Percentiles rank a stretch among this genome's conserved stretches.
Conservation (phyloP, 2,888 invertebrate genomes). For the Sarcophaga variegata region DNA sequence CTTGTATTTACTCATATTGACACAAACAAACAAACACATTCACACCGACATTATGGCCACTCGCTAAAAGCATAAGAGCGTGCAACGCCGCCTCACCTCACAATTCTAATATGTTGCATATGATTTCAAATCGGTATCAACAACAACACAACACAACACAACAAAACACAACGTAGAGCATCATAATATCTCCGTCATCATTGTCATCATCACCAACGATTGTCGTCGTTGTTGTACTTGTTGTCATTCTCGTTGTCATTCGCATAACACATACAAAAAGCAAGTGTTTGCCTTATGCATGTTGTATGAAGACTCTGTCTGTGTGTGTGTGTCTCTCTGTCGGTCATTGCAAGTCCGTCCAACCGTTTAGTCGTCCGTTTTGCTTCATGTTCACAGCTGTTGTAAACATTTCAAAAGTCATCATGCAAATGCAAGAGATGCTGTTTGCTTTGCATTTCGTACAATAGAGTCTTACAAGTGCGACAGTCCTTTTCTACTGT, state of each 20-base stretch:
- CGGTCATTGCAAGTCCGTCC: constrained; percentile 1
- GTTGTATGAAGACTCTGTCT: background rate
- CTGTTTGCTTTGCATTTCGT: too few relatives aligned
- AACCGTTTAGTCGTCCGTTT: constrained; percentile 9
- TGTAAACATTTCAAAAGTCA: constrained; percentile 64
- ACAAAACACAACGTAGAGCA: background rate
- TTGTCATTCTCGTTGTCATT: background rate
- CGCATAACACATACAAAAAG: background rate
- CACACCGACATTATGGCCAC: background rate
- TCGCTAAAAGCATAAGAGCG: constrained; percentile 33
- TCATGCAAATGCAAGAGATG: background rate
- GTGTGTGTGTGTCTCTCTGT: constrained; percentile 11
- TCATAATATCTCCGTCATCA: constrained; percentile 33
- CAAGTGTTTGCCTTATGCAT: constrained; percentile 33
- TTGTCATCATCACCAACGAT: constrained; percentile 32
- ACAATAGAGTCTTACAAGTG: too few relatives aligned
- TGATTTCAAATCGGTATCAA: constrained; percentile 53
- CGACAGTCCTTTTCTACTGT: background rate
- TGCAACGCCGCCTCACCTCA: constrained; percentile 27
- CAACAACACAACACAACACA: constrained; percentile 18
- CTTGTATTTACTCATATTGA: background rate
- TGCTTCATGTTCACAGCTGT: constrained; percentile 61
- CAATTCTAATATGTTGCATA: constrained; percentile 55
- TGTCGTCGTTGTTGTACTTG: background rate
- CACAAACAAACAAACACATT: too few relatives aligned